A percentile compares a stretch with the other conserved stretches of the same genome.
Conservation (phyloP, 2,888 invertebrate genomes). For the Rhamphomyia laevipes region DNA sequence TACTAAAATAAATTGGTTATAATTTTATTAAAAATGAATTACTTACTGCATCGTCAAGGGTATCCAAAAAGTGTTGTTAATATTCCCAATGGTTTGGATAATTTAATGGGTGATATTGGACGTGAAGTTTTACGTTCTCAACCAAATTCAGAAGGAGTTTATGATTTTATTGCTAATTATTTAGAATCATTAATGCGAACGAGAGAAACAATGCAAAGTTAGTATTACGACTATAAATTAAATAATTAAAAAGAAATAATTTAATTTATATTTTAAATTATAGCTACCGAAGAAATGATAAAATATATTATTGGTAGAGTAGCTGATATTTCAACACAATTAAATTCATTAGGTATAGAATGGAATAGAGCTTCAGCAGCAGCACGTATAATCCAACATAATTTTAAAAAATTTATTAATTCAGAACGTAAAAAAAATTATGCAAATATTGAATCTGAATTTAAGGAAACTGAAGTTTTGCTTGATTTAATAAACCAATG, state of each 20-base stretch:
- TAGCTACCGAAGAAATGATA: conserved; percentile 26
- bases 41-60: conserved; percentile 28
- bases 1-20: no score
- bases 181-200: conserved; percentile 51
- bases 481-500: conserved; percentile 29
- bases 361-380: conserved; percentile 24
- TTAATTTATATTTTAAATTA: neutral
- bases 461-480: conserved; percentile 27
- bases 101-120: conserved; percentile 59
- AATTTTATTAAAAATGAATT: conserved; percentile 25
- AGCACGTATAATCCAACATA: conserved; percentile 26
- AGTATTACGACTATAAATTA: neutral
- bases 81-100: conserved; percentile 54
- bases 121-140: conserved; percentile 60
- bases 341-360: conserved; percentile 27
- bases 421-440: conserved; percentile 23
- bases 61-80: conserved; percentile 25
- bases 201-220: conserved; percentile 41
- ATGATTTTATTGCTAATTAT: conserved; percentile 57
- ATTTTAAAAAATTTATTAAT: conserved; percentile 28
- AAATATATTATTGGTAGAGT: conserved; percentile 26
- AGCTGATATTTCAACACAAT: conserved; percentile 26
- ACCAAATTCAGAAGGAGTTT: conserved; percentile 44
- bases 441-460: conserved; percentile 21
- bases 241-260: neutral